Conservation (phyloP, 2,797 vertebrate genomes). For the Onychomys torridus region DNA sequence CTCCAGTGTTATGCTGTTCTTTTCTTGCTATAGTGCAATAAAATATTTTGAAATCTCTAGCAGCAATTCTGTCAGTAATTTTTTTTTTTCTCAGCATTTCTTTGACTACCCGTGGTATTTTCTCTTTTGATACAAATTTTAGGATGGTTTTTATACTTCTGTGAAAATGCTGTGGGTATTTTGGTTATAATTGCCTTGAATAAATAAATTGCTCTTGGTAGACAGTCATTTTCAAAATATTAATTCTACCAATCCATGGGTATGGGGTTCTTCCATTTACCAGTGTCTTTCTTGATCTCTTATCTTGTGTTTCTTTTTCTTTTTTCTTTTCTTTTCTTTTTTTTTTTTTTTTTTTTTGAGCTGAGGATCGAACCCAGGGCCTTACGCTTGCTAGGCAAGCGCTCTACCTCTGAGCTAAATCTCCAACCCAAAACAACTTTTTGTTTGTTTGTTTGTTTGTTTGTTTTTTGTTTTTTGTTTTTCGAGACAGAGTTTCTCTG, state of each 20-base stretch:
- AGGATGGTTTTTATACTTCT: not conserved
- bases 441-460: no score
- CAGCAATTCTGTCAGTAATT: no score
- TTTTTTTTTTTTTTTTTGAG: no score
- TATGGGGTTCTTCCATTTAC: not conserved
- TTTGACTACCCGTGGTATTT: not conserved
- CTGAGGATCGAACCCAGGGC: no score
- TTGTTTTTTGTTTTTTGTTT: no score
- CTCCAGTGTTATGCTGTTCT: not conserved
- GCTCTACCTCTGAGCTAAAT: no score
- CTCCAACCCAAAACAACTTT: no score
- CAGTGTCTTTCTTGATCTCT: not conserved
- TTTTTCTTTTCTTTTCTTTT: no score
- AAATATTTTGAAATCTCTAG: not conserved
- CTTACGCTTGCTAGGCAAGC: no score
- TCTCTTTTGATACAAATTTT: not conserved
- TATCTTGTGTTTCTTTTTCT: not conserved
- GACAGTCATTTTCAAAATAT: not conserved
- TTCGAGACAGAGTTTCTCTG: no score
- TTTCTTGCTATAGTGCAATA: not conserved
- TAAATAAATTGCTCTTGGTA: not conserved
- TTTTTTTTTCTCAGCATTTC: not conserved
- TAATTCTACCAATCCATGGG: no score
- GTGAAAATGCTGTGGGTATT: not conserved
- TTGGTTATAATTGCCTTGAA: not conserved